Evolutionary conservation across 2,888 invertebrate genomes (phyloP), one percentile per base, ranked within the genome.

Genomic region (Ethmia dodecea): DNA sequence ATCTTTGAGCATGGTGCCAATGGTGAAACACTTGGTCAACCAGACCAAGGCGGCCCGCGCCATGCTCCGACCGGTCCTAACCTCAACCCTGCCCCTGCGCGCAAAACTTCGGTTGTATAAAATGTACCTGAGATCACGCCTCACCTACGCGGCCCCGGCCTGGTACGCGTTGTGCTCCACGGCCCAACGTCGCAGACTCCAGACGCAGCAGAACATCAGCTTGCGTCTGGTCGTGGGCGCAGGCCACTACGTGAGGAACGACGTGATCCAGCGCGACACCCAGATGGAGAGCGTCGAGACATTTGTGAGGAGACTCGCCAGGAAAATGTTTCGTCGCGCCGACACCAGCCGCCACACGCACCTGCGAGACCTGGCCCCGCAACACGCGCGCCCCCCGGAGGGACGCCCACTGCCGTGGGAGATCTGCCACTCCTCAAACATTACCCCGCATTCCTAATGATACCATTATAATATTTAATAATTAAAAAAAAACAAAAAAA

Each of bases 1-100:
- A 5, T 5, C 31, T 6, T 35, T 52, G 3, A 43, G 30, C 1
- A 45, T 52, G 51, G n/a, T 2, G n/a, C n/a, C n/a, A n/a, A n/a
- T n/a, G n/a, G n/a, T n/a, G n/a, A n/a, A n/a, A n/a, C n/a, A n/a
- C n/a, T n/a, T n/a, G n/a, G n/a, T n/a, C n/a, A n/a, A 1, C 28
- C 32, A 30, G 8, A 38, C 45, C 1, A 18, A 26, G 3, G 4
- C 27, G 3, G 27, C 27, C 9, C 12, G 27, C 11, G 27, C 27
- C 2, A 11, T 27, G 2, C 11, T 27, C 4, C 27, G 27, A 5
- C 27, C 13, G 3, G 3, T 27, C 12, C 27, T 27, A 11, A 5
- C 5, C 5, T 25, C 25, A 5, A 5, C 5, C 9, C 25, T 25
- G 9, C 25, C 25, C 0, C 37, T 50, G 1, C 10, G 38, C 0